Percentiles rank a stretch among this genome's conserved stretches.
These are phyloP conservation scores for Laodelphax striatellus DNA, from an alignment of 1,140 invertebrate genomes.

Conservation along the genomic window DNA sequence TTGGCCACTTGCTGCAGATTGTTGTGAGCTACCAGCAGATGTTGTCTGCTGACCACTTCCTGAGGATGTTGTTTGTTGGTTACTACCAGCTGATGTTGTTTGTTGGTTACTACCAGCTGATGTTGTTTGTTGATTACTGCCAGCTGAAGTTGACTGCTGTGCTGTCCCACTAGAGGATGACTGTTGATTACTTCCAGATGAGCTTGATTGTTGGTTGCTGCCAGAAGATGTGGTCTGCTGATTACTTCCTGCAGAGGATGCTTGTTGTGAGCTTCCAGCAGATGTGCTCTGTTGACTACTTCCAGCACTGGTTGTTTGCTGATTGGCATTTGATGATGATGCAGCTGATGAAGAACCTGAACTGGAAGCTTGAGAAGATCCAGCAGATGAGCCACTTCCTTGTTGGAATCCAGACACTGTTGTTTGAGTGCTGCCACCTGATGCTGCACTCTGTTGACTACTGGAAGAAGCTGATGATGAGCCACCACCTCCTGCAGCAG, in stretches of 20 bases:
- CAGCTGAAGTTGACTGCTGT: constrained; percentile 11
- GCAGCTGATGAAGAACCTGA: constrained; percentile 10
- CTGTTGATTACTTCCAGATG: constrained; percentile 14
- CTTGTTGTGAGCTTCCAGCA: constrained; percentile 2
- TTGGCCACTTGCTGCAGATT: constrained; percentile 10
- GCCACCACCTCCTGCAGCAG: constrained; percentile 3
- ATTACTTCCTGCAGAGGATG: constrained; percentile 7
- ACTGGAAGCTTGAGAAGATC: constrained; percentile 11
- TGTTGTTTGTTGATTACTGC: constrained; percentile 17
- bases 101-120: constrained; percentile 15
- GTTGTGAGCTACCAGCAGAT: constrained; percentile 17
- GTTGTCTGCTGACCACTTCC: constrained; percentile 14
- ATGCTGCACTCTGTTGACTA: constrained; percentile 9
- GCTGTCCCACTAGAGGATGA: constrained; percentile 7
- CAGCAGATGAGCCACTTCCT: constrained; percentile 8
- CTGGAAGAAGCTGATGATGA: constrained; percentile 4
- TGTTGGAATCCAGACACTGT: constrained; percentile 9
- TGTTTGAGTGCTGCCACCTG: constrained; percentile 10
- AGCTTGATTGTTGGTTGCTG: constrained; percentile 13
- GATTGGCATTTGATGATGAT: constrained; percentile 12
- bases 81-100: constrained; percentile 10
- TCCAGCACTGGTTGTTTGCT: constrained; percentile 15
- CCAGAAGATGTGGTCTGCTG: constrained; percentile 9
- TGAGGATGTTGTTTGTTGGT: constrained; percentile 15
- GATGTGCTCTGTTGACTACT: constrained; percentile 14